Base-by-base conservation (phyloP, 1,140 invertebrate genomes). In the Protaetia brevitarsis region DNA sequence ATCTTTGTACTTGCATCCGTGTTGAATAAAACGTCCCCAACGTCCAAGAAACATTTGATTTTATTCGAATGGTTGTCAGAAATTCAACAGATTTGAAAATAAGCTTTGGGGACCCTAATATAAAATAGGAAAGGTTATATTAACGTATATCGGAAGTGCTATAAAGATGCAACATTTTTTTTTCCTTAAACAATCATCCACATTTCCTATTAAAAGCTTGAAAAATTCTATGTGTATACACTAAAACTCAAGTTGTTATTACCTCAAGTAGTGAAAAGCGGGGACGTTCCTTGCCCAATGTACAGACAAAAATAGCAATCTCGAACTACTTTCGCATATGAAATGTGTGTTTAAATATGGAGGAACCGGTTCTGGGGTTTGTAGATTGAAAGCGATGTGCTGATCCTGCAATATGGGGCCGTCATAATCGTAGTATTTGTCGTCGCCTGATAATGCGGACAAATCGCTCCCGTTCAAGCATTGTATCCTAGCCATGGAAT, bases 291-390 rank as follows among this genome's bases (percentile, higher is more conserved):
- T 84, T 29, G 92, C 87, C 91, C 94, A 96, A 77, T 96, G 91
- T 70, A 96, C 88, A 2, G 92, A 92, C 5, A 94, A 82, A 76
- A 97, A 96, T 29, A 97, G 81, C 41, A 97, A 82, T 69, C 95
- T 83, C 13, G 93, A 94, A 5, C 93, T 92, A 76, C 90, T 94
- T 82, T 97, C 94, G 81, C 93, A 96, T 57, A 97, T 93, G 74
- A 92, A 95, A 80, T 95, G 91, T 67, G 93, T 87, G 75, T 93
- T 94, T 61, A 93, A 83, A 79, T 90, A 93, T 13, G 88, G 83
- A 36, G 92, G 90, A 68, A 92, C 88, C 56, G 91, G 88, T 34
- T 87, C 88, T 11, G 94, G 94, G 5, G 91, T 89, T 69, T 91
- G 90, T 68, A 96, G 80, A 74, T 91, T 89, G 75, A 96, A 96